A percentile compares a stretch with the other conserved stretches of the same genome.
phyloP scores from a whole-genome alignment of 1,140 invertebrate genomes.

The Hestina assimilis region DNA sequence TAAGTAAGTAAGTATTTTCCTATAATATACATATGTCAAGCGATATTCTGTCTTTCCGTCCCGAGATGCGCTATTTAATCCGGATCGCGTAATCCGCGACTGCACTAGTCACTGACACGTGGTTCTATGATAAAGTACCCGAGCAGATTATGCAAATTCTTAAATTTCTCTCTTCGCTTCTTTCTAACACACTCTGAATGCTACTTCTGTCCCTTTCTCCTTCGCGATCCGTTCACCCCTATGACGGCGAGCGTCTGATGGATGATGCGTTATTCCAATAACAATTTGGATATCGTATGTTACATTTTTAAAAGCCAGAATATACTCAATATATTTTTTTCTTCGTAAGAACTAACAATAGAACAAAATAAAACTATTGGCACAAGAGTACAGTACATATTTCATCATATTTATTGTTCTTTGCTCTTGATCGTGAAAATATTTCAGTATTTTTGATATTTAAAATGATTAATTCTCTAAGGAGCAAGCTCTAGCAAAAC shows the following conservation, averaged over 20 bases:
- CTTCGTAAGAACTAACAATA: neutral
- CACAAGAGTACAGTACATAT: too few species aligned
- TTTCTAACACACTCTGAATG: constrained; percentile 33
- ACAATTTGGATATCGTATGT: constrained; percentile 72
- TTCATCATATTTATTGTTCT: too few species aligned
- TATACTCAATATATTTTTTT: constrained; percentile 3
- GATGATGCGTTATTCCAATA: constrained; percentile 77
- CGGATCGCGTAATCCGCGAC: constrained; percentile 64
- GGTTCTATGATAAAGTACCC: constrained; percentile 76
- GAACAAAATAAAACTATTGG: too few species aligned
- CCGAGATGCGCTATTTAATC: constrained; percentile 50
- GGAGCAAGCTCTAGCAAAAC: too few species aligned
- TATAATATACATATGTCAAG: neutral
- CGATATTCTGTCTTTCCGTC: neutral
- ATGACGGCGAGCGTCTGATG: constrained; percentile 66
- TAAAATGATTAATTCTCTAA: too few species aligned
- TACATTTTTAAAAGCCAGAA: constrained; percentile 60
- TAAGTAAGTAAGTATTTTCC: neutral
- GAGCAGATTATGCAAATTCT: constrained; percentile 76
- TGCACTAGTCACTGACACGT: constrained; percentile 77
- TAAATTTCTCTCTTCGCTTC: constrained; percentile 56
- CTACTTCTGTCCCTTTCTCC: constrained; percentile 40
- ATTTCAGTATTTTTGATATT: too few species aligned
- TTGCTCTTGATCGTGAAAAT: too few species aligned
- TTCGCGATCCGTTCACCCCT: constrained; percentile 59